A percentile compares a stretch with the other conserved stretches of the same genome.
These are phyloP conservation scores for Echeneis naucrates DNA, from an alignment of 2,797 vertebrate genomes.

Conservation along the genomic window DNA sequence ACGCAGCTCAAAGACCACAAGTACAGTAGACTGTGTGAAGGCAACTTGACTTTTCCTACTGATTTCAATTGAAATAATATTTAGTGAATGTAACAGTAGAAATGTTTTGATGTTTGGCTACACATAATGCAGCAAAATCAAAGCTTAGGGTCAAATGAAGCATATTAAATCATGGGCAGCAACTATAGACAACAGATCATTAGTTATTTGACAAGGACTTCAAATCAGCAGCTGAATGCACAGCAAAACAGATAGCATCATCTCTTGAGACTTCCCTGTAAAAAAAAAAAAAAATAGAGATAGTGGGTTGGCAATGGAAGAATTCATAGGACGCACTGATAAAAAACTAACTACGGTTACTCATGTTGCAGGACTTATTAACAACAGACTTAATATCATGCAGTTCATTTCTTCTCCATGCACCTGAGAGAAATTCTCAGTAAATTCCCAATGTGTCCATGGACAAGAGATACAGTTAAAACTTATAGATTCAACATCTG, in stretches of 20 bases:
- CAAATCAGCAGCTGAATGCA: no score
- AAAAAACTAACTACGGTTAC: no score
- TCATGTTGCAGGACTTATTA: no score
- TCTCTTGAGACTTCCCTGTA: no score
- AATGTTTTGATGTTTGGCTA: constrained; percentile 30
- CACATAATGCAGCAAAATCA: not conserved
- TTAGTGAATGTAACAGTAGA: not conserved
- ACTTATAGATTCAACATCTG: constrained; percentile 1
- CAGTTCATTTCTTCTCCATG: constrained; percentile 14
- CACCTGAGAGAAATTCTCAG: not conserved
- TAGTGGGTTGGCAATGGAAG: no score
- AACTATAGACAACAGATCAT: not conserved
- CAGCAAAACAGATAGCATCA: no score
- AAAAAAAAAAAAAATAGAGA: no score
- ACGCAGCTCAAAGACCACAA: constrained; percentile 48
- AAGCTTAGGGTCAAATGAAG: constrained; percentile 6
- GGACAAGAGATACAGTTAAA: constrained; percentile 2
- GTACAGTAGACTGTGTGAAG: constrained; percentile 18
- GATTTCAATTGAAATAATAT: not conserved
- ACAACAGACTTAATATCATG: no score
- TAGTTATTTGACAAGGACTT: not conserved
- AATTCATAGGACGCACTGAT: no score
- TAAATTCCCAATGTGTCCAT: constrained; percentile 2
- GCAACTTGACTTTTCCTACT: constrained; percentile 14
- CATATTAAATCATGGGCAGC: not conserved